Evolutionary conservation across 2,797 vertebrate species (phyloP).

Genomic region (Danio tinwini): DNA sequence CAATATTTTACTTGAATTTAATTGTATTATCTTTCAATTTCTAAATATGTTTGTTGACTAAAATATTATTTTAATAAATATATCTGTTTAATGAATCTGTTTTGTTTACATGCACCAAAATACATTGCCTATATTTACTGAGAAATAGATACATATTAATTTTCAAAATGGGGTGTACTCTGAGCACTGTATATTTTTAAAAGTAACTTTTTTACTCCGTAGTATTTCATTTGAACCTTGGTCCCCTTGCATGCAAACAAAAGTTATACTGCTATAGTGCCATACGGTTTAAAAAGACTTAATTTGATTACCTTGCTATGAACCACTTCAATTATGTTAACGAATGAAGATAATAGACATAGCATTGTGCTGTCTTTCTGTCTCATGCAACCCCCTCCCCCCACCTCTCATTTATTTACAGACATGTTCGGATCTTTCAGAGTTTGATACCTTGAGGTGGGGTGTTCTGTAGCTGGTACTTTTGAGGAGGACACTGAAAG

Average conservation of each 20-base stretch:
- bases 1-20: too few species aligned
- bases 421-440: conserved; percentile 11
- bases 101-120: too few species aligned
- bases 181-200: too few species aligned
- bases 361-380: conserved; percentile 42
- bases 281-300: not conserved
- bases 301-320: conserved; percentile 29
- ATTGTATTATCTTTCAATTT: too few species aligned
- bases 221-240: not conserved
- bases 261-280: not conserved
- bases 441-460: conserved; percentile 6
- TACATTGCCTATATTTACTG: too few species aligned
- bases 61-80: too few species aligned
- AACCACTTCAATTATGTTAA: conserved; percentile 34
- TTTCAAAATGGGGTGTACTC: too few species aligned
- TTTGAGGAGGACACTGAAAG: conserved; percentile 30
- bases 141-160: too few species aligned
- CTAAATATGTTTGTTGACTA: too few species aligned
- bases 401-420: conserved; percentile 46
- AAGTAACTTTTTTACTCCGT: not conserved
- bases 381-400: not conserved
- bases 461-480: conserved; percentile 27
- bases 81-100: too few species aligned
- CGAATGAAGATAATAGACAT: conserved; percentile 9
- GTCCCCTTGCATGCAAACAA: not conserved